These are phyloP conservation scores for Hyposoter didymator DNA, from an alignment of 2,888 invertebrate genomes.

Conservation along the genomic window DNA sequence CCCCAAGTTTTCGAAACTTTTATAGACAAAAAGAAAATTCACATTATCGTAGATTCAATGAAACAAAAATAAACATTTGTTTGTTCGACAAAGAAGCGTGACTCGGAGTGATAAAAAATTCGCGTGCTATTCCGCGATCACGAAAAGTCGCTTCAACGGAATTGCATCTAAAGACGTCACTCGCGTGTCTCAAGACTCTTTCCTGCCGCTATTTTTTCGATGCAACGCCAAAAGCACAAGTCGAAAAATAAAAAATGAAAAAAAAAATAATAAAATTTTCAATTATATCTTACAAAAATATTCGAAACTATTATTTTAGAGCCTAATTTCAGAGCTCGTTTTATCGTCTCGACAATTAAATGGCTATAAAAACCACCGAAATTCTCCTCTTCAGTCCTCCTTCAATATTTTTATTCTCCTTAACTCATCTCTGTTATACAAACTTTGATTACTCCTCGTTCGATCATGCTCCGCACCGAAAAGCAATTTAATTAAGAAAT, in stretches of 20 bases:
- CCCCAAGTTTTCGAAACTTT: neutral
- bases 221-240: constrained; percentile 17
- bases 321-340: neutral
- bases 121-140: constrained; percentile 15
- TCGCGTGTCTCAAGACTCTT: constrained; percentile 27
- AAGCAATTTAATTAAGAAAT: neutral
- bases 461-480: neutral
- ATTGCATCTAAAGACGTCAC: constrained; percentile 25
- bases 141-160: constrained; percentile 7
- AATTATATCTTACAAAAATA: neutral
- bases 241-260: neutral
- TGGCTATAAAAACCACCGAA: neutral
- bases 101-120: neutral
- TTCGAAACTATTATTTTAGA: neutral
- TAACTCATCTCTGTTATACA: neutral
- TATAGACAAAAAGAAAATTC: neutral
- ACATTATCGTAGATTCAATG: neutral
- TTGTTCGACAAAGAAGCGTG: neutral
- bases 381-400: constrained; percentile 1
- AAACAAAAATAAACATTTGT: neutral
- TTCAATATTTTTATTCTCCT: neutral
- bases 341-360: neutral
- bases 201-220: neutral
- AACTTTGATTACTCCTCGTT: neutral
- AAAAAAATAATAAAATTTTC: neutral